A percentile compares a stretch with the other conserved stretches of the same genome.
phyloP scores from a whole-genome alignment of 2,888 invertebrate species.

The Sesamia inferens region DNA sequence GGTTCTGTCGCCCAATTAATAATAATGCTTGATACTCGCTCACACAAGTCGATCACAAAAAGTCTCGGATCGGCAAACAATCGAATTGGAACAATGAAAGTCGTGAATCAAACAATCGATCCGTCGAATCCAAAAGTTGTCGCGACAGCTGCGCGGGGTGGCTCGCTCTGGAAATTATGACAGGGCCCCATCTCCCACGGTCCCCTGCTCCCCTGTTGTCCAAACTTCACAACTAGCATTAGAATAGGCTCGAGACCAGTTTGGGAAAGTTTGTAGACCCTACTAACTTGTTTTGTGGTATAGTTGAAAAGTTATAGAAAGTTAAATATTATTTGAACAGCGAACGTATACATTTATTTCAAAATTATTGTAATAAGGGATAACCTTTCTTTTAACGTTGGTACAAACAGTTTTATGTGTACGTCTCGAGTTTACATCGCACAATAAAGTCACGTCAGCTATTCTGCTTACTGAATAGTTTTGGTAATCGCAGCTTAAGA shows the following conservation, averaged over 20 bases:
- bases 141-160: slow-evolving; percentile 85
- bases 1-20: slow-evolving; percentile 60
- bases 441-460: slow-evolving; percentile 29
- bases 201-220: slow-evolving; percentile 71
- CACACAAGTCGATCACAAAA: slow-evolving; percentile 70
- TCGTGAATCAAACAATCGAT: slow-evolving; percentile 87
- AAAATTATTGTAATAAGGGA: slow-evolving; percentile 5
- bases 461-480: slow-evolving; percentile 28
- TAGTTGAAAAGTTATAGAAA: slow-evolving; percentile 35
- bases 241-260: slow-evolving; percentile 68
- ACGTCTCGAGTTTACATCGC: slow-evolving; percentile 21
- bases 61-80: slow-evolving; percentile 72
- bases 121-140: slow-evolving; percentile 78
- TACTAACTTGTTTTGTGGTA: slow-evolving; percentile 37
- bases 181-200: slow-evolving; percentile 85
- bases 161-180: slow-evolving; percentile 71
- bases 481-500: slow-evolving; percentile 41
- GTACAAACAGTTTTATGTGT: background rate
- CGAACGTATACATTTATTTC: background rate
- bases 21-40: slow-evolving; percentile 68
- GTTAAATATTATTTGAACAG: slow-evolving; percentile 35
- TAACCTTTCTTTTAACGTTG: background rate
- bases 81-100: slow-evolving; percentile 80
- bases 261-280: slow-evolving; percentile 55
- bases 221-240: slow-evolving; percentile 67